Percentiles rank a stretch among this genome's conserved stretches.
phyloP scores from a whole-genome alignment of 2,797 vertebrate genomes.

The Hypotaenidia philippensis region DNA sequence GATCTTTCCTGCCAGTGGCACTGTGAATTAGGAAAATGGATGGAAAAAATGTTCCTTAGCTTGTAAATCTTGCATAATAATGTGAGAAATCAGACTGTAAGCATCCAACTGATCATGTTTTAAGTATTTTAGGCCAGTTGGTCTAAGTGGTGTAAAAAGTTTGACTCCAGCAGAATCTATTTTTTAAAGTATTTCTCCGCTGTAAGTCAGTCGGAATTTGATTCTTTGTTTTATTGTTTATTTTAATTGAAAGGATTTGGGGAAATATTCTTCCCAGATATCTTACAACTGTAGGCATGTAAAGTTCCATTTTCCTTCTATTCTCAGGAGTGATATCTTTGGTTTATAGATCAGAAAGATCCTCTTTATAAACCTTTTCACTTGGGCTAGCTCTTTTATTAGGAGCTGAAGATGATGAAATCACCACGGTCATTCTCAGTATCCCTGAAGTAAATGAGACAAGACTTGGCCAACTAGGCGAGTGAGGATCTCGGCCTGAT shows the following conservation, averaged over 20 bases:
- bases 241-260: constrained; percentile 21
- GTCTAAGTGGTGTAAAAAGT: not conserved
- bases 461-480: constrained; percentile 23
- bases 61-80: not conserved
- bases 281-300: not conserved
- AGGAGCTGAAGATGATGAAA: constrained; percentile 36
- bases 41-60: constrained; percentile 26
- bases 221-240: constrained; percentile 35
- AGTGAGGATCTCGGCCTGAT: not conserved
- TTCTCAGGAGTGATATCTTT: constrained; percentile 37
- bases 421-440: not conserved
- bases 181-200: not conserved
- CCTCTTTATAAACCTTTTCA: constrained; percentile 28
- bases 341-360: constrained; percentile 45
- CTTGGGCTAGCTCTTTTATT: constrained; percentile 45
- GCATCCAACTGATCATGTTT: not conserved
- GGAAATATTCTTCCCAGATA: not conserved
- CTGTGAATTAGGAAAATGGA: constrained; percentile 46
- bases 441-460: constrained; percentile 23
- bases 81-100: not conserved
- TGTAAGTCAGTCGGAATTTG: not conserved
- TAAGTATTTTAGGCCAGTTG: not conserved
- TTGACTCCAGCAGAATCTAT: not conserved
- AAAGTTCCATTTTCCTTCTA: not conserved
- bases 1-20: constrained; percentile 66